Conservation (phyloP, 2,797 vertebrate species). For the Crax fasciolata region DNA sequence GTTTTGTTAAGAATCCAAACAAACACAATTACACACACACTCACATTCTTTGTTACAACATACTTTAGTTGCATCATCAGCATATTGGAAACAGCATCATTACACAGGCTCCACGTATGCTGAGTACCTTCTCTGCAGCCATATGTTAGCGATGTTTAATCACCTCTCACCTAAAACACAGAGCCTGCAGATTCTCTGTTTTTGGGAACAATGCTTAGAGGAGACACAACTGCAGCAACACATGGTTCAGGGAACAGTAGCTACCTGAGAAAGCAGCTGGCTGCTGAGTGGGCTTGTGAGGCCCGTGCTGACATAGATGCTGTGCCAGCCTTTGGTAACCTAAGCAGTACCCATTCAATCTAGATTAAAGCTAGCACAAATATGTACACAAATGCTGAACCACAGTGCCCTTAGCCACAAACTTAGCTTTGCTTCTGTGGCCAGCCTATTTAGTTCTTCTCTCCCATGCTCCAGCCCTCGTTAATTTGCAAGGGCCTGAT, state of each 20-base stretch:
- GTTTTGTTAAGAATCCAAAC: neutral
- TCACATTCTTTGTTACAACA: neutral
- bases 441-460: neutral
- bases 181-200: neutral
- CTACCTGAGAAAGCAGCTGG: neutral
- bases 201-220: neutral
- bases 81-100: rapidly evolving
- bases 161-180: neutral
- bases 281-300: neutral
- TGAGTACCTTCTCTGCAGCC: neutral
- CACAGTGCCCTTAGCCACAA: neutral
- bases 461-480: neutral
- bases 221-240: neutral
- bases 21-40: neutral
- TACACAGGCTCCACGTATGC: neutral
- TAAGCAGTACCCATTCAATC: neutral
- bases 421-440: neutral
- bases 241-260: rapidly evolving
- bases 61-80: neutral
- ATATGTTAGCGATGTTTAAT: neutral
- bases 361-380: neutral
- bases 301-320: neutral
- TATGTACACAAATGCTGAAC: neutral
- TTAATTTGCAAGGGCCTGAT: neutral
- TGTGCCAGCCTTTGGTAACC: neutral